phyloP scores from a whole-genome alignment of 2,113 vertebrate genomes.

The Bufo bufo region DNA sequence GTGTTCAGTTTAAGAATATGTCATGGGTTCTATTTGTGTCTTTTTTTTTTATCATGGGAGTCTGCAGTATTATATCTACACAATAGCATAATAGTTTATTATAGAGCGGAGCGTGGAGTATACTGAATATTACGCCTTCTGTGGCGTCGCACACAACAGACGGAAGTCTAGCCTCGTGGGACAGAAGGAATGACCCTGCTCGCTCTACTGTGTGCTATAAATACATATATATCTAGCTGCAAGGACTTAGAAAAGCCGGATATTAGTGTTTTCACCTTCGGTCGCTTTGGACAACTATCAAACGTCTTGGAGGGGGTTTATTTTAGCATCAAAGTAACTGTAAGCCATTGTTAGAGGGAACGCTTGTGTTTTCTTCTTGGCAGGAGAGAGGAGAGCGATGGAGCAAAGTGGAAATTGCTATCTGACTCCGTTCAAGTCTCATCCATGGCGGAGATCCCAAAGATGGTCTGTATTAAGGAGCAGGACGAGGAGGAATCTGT shows the following conservation, averaged over 20 bases:
- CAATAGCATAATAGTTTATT: background rate
- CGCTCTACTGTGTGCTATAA: slow-evolving; percentile 58
- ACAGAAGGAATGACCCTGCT: slow-evolving; percentile 58
- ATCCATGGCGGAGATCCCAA: slow-evolving; percentile 43
- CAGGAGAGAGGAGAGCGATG: slow-evolving; percentile 57
- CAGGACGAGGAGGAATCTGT: background rate
- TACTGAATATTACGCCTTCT: background rate
- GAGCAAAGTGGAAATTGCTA: slow-evolving; percentile 33
- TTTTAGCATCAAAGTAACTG: slow-evolving; percentile 71
- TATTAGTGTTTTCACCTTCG: slow-evolving; percentile 70
- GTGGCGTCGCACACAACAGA: slow-evolving; percentile 56
- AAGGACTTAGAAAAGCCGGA: slow-evolving; percentile 66
- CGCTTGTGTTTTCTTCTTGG: slow-evolving; percentile 57
- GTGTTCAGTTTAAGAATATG: no score
- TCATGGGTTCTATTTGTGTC: no score
- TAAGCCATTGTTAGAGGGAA: slow-evolving; percentile 69
- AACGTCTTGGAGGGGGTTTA: slow-evolving; percentile 61
- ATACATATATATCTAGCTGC: slow-evolving; percentile 45
- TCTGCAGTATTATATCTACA: no score
- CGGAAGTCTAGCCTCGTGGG: slow-evolving; percentile 49
- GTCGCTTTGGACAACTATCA: slow-evolving; percentile 66
- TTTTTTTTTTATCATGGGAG: no score
- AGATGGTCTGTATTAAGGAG: slow-evolving; percentile 42
- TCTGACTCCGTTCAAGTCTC: slow-evolving; percentile 33
- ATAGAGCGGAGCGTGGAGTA: background rate